Evolutionary conservation across 2,888 invertebrate species (phyloP), one percentile per base, ranked within the genome.

Genomic region (Watsonalla cultraria): DNA sequence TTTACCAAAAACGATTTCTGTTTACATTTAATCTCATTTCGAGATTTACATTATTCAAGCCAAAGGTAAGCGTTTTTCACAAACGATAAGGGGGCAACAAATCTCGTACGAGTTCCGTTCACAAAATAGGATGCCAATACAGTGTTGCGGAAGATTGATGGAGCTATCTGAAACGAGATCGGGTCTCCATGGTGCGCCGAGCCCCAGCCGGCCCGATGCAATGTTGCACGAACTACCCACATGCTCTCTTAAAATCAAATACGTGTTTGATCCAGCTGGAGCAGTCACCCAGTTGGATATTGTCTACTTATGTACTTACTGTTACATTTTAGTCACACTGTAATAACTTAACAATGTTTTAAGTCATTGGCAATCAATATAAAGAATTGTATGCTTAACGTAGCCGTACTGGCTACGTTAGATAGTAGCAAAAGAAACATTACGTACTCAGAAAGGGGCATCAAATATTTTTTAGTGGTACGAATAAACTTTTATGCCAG

Each of bases 111-210:
- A 66, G 65, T 74, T 69, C 62, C 62, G 64, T 70, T 74, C 75
- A 72, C 66, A 69, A 76, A 76, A 76, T 74, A 72, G 73, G 70
- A 77, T 77, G 70, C 72, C 76, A 76, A 80, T 82, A 84, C 79
- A 81, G 72, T 83, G 82, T 81, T 78, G 78, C 73, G 66, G 70
- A 83, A 86, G 87, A 87, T 87, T 88, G 87, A 88, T 89, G 80
- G 74, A 76, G 76, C 78, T 85, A 84, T 86, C 84, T 80, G 70
- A 78, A 84, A 84, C 83, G 79, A 85, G 85, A 86, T 86, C 85
- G 77, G 80, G 80, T 74, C 78, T 75, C 59, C 55, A 74, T 67
- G 71, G 68, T 64, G 54, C 66, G 11, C 42, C 11, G 42, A 11
- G 61, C 68, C 64, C 66, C 68, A 64, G 62, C 69, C 62, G 65